phyloP scores from a whole-genome alignment of 2,113 vertebrate species.

The Orientallactaga bullata region DNA sequence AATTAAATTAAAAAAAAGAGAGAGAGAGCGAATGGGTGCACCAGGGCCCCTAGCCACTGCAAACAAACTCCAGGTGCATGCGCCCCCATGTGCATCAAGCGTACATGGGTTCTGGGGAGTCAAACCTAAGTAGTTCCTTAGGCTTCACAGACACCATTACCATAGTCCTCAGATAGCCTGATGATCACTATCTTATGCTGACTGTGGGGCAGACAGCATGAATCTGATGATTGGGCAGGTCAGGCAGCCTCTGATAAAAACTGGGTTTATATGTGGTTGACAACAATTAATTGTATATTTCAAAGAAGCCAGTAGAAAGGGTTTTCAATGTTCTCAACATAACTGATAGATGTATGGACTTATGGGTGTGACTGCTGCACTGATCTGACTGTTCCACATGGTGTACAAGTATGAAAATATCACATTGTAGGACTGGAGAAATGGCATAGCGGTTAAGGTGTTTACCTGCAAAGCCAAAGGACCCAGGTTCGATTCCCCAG shows the following conservation, averaged over 20 bases:
- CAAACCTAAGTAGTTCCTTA: too few species aligned
- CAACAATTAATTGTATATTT: not conserved
- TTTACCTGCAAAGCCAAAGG: too few species aligned
- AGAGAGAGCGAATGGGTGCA: too few species aligned
- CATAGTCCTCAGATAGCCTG: not conserved
- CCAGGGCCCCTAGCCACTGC: too few species aligned
- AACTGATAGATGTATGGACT: not conserved
- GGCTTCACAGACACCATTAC: not conserved
- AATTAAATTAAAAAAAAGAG: too few species aligned
- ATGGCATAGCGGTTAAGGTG: too few species aligned
- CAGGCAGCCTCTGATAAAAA: constrained; percentile 21
- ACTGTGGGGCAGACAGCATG: not conserved
- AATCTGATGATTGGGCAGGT: not conserved
- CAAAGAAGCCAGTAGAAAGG: not conserved
- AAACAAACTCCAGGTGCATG: too few species aligned
- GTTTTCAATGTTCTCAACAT: not conserved
- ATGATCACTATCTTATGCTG: not conserved
- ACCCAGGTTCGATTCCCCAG: too few species aligned
- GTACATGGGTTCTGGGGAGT: too few species aligned
- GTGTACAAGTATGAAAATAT: not conserved
- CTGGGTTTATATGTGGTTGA: not conserved
- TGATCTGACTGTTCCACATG: not conserved
- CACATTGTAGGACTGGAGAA: too few species aligned
- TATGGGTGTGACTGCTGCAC: not conserved
- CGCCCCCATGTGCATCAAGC: too few species aligned